Base-by-base conservation (phyloP, 1,140 invertebrate species). In the Argopecten irradians region DNA sequence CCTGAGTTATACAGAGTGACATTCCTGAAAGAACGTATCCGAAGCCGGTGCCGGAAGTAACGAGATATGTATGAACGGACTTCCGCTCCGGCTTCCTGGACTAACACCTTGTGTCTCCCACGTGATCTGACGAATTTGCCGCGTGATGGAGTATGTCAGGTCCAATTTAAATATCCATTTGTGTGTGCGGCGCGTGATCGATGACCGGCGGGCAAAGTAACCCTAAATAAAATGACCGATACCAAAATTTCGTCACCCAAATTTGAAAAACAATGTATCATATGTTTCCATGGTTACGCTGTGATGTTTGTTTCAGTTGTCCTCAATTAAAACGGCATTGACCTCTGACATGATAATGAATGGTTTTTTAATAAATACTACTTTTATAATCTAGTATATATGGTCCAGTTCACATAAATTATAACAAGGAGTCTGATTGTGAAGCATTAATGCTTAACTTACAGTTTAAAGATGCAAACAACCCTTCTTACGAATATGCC, bases 71-170 rank as follows among this genome's bases (percentile, higher is more conserved):
- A 71, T 28, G n/a, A 71, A 71, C 55, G 55, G 55, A 71, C 55
- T 71, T 71, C 55, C 55, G 55, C n/a, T 71, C n/a, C 55, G n/a
- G 55, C 55, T 71, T 71, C 55, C 55, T n/a, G 55, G 55, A 71
- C 55, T 71, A 22, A 71, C 55, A 71, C 55, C 55, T 71, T 28
- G 55, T 22, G 0, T 71, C n/a, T 71, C 55, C 55, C 55, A 71
- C 55, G 55, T 71, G 55, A 71, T 71, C 55, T n/a, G 22, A 71
- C 8, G 55, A 71, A 71, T 71, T 71, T 71, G 22, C 55, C 7
- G 55, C 16, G n/a, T 71, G 55, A 71, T 71, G 55, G 55, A 71
- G 55, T 71, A 8, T 71, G 55, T 71, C 55, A 22, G 55, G 55
- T 71, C n/a, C 55, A 71, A 71, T 71, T 71, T 71, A 71, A 71